Evolutionary conservation across 2,797 vertebrate species (phyloP).

Genomic region (Tenualosa ilisha): DNA sequence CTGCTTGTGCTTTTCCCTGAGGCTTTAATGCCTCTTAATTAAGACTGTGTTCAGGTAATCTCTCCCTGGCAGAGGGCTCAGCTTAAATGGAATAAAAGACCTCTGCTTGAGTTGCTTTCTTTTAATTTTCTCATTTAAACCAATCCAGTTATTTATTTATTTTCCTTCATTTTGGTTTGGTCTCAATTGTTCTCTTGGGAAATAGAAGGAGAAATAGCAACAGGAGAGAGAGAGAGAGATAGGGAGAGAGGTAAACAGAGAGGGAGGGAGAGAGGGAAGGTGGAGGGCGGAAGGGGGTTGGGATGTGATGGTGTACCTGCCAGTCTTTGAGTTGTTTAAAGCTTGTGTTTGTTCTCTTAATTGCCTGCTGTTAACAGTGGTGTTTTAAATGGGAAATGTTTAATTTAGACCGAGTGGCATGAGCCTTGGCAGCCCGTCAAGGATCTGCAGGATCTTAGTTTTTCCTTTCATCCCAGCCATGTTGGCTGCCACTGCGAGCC

Average conservation of each 20-base stretch:
- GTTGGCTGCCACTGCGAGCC: not conserved
- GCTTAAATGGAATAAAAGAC: constrained; percentile 26
- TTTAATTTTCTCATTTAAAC: constrained; percentile 15
- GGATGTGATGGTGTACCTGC: not conserved
- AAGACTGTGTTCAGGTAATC: constrained; percentile 10
- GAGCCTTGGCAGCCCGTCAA: not conserved
- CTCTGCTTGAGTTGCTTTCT: constrained; percentile 15
- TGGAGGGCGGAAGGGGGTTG: not conserved
- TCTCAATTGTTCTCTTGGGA: constrained; percentile 21
- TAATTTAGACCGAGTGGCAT: not conserved
- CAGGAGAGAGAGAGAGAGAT: not conserved
- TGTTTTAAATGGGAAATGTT: not conserved
- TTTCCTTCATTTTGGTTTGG: not conserved
- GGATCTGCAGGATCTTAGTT: not conserved
- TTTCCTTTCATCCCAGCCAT: not conserved
- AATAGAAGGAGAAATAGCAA: not conserved
- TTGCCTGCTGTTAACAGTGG: constrained; percentile 6
- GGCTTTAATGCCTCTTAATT: constrained; percentile 25
- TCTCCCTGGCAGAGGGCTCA: constrained; percentile 14
- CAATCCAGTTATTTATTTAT: not conserved
- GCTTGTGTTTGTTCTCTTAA: constrained; percentile 13
- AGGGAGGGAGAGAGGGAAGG: not conserved
- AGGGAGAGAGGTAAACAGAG: not conserved
- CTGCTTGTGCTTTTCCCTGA: not conserved
- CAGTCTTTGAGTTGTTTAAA: constrained; percentile 12